Evolutionary conservation across 1,140 invertebrate genomes (phyloP).

Genomic region (Bathynomus jamesi): DNA sequence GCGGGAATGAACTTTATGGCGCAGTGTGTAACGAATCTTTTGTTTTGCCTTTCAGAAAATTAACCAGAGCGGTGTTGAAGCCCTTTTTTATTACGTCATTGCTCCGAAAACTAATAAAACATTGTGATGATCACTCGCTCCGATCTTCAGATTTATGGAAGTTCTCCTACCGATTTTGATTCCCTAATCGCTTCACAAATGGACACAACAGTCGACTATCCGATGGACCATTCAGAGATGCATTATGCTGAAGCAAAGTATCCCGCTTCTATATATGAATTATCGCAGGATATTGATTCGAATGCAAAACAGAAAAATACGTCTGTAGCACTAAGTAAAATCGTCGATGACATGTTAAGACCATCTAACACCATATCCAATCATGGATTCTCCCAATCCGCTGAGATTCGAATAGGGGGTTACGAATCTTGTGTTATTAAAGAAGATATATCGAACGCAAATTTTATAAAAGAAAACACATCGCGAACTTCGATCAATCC

Average conservation of each 20-base stretch:
- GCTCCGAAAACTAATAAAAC: no score
- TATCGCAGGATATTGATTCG: background rate
- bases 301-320: background rate
- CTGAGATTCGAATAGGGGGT: background rate
- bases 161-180: background rate
- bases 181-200: background rate
- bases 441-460: background rate
- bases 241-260: background rate
- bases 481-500: background rate
- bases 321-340: background rate
- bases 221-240: background rate
- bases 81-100: no score
- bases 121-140: background rate
- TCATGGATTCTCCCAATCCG: background rate
- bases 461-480: background rate
- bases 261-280: background rate
- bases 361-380: background rate
- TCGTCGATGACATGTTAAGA: background rate
- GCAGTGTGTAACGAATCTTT: no score
- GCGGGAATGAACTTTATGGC: no score
- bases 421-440: background rate
- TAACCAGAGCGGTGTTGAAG: no score
- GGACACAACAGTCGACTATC: background rate
- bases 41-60: no score
- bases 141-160: background rate